Evolutionary conservation across 2,888 invertebrate species (phyloP), one percentile per base, ranked within the genome.

Genomic region (Meteorus colon): DNA sequence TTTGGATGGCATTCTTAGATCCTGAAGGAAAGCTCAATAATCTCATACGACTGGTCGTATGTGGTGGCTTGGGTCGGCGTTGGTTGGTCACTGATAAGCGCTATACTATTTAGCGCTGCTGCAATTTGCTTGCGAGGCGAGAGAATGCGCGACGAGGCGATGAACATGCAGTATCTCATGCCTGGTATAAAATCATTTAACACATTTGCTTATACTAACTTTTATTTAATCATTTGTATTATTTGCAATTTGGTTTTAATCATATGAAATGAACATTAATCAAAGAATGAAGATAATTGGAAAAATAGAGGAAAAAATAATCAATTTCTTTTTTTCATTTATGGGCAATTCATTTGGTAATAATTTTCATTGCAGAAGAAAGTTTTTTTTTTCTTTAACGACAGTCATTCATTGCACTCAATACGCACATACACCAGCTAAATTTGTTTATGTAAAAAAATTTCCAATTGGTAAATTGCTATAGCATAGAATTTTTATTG

Each of bases 101-200:
- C 97, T 91, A 95, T 97, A 90, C 93, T 97, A 91, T 95, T 97
- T 91, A 96, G 96, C 87, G 96, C 96, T 90, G 96, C 97, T 88
- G 97, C 97, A 90, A 95, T 97, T 91, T 97, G 97, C 92, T 94
- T 97, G 90, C 94, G 96, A 90, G 96, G 95, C 90, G 97, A 97
- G 92, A 93, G 96, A 89, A 97, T 97, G 91, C 94, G 96, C 90
- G 97, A 97, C 91, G 97, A 97, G 91, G 96, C 97, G 91, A 94
- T 97, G 92, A 97, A 97, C 93, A 96, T 97, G 95, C 97, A 97
- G 93, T 97, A 97, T 92, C 93, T 97, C 92, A 97, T 97, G 97
- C 97, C 97, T 92, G 97, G 97, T 97, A 94, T 86, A 87, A 84
- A 85, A 81, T 77, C 19, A n/a, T 55, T 55, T 77, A 90, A 81